Percentiles rank a stretch among this genome's conserved stretches.
Evolutionary conservation across 2,113 vertebrate genomes (phyloP).

Genomic region (Pardalotus punctatus): DNA sequence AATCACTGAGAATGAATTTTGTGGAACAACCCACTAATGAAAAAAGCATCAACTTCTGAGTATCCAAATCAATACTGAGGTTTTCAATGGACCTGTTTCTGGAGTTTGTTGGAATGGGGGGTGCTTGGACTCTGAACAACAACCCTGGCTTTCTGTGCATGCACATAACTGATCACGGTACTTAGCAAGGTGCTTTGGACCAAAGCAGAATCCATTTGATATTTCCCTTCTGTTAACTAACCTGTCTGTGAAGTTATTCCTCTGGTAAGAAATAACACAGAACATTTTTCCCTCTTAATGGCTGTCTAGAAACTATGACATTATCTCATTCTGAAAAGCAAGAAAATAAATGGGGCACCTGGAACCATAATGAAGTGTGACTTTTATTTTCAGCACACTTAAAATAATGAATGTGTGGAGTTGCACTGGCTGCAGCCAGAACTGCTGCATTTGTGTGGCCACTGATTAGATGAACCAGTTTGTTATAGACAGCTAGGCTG

Average conservation of each 20-base stretch:
- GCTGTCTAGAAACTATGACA: not conserved
- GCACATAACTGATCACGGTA: not conserved
- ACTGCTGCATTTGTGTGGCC: not conserved
- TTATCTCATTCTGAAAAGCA: not conserved
- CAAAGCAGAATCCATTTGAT: not conserved
- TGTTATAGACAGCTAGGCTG: not conserved
- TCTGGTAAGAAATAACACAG: not conserved
- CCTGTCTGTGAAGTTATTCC: not conserved
- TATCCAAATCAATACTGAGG: not conserved
- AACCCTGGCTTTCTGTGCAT: not conserved
- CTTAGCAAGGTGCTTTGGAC: not conserved
- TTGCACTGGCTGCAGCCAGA: not conserved
- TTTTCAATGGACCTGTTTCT: not conserved
- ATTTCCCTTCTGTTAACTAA: not conserved
- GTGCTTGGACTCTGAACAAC: not conserved
- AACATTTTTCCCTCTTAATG: not conserved
- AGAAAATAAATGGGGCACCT: not conserved
- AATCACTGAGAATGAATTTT: not conserved
- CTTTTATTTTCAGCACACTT: not conserved
- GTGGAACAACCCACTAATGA: not conserved
- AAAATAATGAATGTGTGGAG: not conserved
- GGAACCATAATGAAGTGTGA: not conserved
- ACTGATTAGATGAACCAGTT: conserved; percentile 14
- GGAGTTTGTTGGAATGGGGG: not conserved
- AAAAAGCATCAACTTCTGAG: not conserved